Evolutionary conservation across 2,113 vertebrate genomes (phyloP).

Genomic region (Anser brachyrhynchus): DNA sequence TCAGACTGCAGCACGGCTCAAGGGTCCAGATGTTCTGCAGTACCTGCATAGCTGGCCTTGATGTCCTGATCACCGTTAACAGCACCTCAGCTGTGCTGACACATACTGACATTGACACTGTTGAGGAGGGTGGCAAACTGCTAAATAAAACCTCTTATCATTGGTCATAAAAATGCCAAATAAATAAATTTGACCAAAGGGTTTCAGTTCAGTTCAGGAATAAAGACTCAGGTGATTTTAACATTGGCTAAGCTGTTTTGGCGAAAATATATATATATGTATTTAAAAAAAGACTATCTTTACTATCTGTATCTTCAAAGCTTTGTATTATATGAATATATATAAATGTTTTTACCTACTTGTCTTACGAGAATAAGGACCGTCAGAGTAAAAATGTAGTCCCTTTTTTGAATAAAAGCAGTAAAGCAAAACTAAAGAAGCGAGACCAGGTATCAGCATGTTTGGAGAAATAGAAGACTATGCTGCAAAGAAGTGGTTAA

Average conservation of each 20-base stretch:
- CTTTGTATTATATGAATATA: neutral
- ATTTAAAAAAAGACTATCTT: neutral
- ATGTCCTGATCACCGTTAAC: neutral
- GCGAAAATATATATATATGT: neutral
- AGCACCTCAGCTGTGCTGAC: neutral
- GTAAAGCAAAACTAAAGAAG: neutral
- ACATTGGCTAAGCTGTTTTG: neutral
- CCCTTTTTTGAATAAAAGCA: neutral
- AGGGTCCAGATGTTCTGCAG: neutral
- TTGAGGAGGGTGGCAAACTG: neutral
- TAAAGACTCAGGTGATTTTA: neutral
- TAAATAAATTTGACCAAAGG: neutral
- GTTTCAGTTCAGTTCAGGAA: neutral
- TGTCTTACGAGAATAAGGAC: neutral
- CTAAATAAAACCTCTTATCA: neutral
- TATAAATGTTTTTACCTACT: neutral
- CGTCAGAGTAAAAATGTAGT: neutral
- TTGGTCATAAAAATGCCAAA: neutral
- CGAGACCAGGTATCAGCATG: neutral
- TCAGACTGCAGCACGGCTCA: neutral
- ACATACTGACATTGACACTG: neutral
- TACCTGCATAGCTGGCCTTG: neutral
- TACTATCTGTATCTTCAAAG: neutral
- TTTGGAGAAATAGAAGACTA: neutral
- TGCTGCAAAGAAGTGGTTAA: neutral